These are phyloP conservation scores for Phalera bucephala DNA, from an alignment of 2,888 invertebrate genomes.

Conservation along the genomic window DNA sequence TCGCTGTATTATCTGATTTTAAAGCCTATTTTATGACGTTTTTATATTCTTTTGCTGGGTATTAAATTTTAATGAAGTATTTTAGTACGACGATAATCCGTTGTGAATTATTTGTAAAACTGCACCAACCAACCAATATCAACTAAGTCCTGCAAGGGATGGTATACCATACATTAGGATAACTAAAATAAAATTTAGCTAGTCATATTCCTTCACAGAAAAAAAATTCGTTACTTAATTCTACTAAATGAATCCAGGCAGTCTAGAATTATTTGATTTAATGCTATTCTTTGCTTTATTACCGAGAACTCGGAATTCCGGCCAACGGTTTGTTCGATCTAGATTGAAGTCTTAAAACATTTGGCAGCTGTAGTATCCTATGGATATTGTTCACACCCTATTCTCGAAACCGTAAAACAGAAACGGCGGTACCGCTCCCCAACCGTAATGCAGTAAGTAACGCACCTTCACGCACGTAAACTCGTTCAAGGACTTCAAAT, in stretches of 20 bases:
- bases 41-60: constrained; percentile 6
- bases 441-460: constrained; percentile 34
- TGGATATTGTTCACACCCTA: constrained; percentile 26
- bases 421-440: constrained; percentile 18
- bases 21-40: constrained; percentile 13
- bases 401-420: constrained; percentile 25
- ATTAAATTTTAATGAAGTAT: background rate
- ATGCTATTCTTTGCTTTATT: no score
- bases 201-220: no score
- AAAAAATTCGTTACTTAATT: no score
- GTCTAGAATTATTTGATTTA: no score
- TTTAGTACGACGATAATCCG: no score
- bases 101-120: no score
- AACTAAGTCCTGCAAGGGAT: no score
- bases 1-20: constrained; percentile 10
- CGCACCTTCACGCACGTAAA: constrained; percentile 43
- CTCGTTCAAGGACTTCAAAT: constrained; percentile 52
- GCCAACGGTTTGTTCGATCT: constrained; percentile 1
- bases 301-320: background rate
- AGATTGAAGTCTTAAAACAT: constrained; percentile 12
- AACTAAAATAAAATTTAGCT: no score
- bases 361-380: constrained; percentile 11
- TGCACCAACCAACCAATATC: no score
- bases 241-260: no score
- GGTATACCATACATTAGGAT: no score